These are phyloP conservation scores for Epizoanthus illoricatus DNA, from an alignment of 92 coral and sea anemone species.

Conservation along the genomic window DNA sequence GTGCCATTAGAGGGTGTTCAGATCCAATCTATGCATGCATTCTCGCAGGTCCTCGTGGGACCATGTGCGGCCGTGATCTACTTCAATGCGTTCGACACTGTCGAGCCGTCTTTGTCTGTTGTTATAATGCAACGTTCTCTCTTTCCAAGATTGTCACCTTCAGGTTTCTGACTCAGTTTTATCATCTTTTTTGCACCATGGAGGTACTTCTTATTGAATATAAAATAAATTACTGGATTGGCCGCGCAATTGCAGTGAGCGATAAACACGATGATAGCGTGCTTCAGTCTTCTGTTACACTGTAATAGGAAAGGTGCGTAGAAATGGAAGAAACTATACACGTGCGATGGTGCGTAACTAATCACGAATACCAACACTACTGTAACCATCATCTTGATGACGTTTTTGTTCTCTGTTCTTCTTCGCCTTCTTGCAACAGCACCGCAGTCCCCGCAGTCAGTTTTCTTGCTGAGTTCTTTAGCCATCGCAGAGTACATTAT, in stretches of 20 bases:
- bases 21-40: too few relatives aligned
- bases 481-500: constrained; percentile 4
- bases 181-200: not conserved
- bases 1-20: too few relatives aligned
- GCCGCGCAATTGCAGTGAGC: constrained; percentile 3
- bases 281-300: not conserved
- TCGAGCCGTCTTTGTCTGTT: too few relatives aligned
- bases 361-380: not conserved
- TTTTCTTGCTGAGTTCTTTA: not conserved
- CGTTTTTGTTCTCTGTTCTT: constrained; percentile 1
- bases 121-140: too few relatives aligned
- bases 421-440: not conserved
- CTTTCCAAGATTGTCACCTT: not conserved
- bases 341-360: not conserved
- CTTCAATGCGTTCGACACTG: too few relatives aligned
- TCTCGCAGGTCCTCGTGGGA: too few relatives aligned
- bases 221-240: constrained; percentile 11
- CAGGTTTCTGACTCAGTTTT: not conserved
- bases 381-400: not conserved
- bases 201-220: constrained; percentile 9
- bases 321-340: not conserved
- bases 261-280: not conserved
- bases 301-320: not conserved
- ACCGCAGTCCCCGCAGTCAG: not conserved
- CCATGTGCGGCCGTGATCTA: too few relatives aligned